Evolutionary conservation across 2,888 invertebrate species (phyloP).

Genomic region (Rhamnusium bicolor): DNA sequence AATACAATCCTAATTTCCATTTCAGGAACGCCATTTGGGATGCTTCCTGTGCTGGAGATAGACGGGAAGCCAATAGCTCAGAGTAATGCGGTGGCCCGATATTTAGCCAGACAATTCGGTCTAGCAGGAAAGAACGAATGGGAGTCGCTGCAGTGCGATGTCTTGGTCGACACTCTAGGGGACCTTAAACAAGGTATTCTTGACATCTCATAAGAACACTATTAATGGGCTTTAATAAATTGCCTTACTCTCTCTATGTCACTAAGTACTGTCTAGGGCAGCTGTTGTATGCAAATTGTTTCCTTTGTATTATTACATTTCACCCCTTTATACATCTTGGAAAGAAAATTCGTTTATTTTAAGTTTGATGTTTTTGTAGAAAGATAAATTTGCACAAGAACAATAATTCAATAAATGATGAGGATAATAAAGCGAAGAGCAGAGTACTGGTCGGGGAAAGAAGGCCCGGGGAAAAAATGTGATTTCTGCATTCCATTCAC

Average conservation of each 20-base stretch:
- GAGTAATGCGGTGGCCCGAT: slow-evolving; percentile 75
- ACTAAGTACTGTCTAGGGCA: background rate
- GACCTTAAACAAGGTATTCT: slow-evolving; percentile 73
- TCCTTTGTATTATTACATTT: background rate
- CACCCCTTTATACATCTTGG: background rate
- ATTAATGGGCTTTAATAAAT: background rate
- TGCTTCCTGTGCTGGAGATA: slow-evolving; percentile 75
- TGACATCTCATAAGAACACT: background rate
- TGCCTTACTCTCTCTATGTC: too few relatives aligned
- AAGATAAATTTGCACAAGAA: too few relatives aligned
- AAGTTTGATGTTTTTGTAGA: background rate
- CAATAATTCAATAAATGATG: too few relatives aligned
- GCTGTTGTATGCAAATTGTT: background rate
- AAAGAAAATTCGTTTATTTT: background rate
- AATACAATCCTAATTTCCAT: slow-evolving; percentile 36
- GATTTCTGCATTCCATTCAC: too few relatives aligned
- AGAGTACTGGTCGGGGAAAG: too few relatives aligned
- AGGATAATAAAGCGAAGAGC: too few relatives aligned
- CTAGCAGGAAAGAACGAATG: slow-evolving; percentile 74
- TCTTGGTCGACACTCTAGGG: slow-evolving; percentile 73
- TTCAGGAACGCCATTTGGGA: slow-evolving; percentile 75
- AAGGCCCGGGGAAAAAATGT: too few relatives aligned
- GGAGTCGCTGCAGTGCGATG: slow-evolving; percentile 75
- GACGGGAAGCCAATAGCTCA: slow-evolving; percentile 75
- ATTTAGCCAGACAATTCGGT: slow-evolving; percentile 73